A percentile compares a stretch with the other conserved stretches of the same genome.
These are phyloP conservation scores for Anolis sagrei DNA, from an alignment of 2,113 vertebrate genomes.

Conservation along the genomic window DNA sequence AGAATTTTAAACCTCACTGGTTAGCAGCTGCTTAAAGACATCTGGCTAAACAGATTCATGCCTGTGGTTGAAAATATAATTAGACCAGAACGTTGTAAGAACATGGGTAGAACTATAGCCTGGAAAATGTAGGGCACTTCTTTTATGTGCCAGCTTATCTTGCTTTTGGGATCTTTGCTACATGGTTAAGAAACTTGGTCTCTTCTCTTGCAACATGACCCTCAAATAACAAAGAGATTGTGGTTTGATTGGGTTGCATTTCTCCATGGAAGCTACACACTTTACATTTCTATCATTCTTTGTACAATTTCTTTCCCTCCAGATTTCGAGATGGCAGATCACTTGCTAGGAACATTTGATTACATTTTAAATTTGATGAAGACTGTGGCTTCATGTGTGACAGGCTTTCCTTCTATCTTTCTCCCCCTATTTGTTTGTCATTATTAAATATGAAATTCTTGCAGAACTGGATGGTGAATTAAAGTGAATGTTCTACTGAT, in stretches of 20 bases:
- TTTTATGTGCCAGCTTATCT: conserved; percentile 52
- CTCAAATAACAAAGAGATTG: conserved; percentile 39
- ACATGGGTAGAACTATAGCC: conserved; percentile 46
- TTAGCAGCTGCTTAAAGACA: conserved; percentile 40
- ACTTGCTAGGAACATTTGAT: conserved; percentile 9
- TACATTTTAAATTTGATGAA: conserved; percentile 37
- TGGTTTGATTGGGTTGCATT: conserved; percentile 41
- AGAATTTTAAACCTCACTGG: conserved; percentile 40
- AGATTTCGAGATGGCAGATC: neutral
- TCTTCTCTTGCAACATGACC: conserved; percentile 46
- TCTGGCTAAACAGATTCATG: conserved; percentile 57
- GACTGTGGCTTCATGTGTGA: neutral
- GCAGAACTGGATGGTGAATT: neutral
- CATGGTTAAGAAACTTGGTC: conserved; percentile 45
- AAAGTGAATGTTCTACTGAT: neutral
- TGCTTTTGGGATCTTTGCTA: conserved; percentile 58
- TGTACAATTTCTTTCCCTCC: neutral
- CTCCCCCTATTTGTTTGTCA: neutral
- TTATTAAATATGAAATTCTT: neutral
- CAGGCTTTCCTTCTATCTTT: neutral
- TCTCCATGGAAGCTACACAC: neutral
- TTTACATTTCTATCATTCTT: conserved; percentile 20
- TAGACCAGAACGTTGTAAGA: conserved; percentile 57
- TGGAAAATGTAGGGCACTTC: conserved; percentile 44
- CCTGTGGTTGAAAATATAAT: conserved; percentile 59